These are phyloP conservation scores for Mesocricetus auratus DNA, from an alignment of 2,113 vertebrate genomes.

Conservation along the genomic window DNA sequence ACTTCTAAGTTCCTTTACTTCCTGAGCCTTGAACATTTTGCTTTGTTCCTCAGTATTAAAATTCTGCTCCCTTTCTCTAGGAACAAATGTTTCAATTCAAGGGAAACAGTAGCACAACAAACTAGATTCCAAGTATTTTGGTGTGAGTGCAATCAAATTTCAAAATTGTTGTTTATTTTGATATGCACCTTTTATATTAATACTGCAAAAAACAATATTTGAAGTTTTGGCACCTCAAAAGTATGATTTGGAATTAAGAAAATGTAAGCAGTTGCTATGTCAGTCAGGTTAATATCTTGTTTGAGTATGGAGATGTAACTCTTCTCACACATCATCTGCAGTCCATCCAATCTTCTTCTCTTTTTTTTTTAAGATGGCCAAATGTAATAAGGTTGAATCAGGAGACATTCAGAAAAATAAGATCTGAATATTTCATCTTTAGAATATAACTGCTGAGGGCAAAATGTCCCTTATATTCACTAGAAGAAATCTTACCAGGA, in stretches of 20 bases:
- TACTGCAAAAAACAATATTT: neutral
- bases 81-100: neutral
- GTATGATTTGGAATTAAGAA: neutral
- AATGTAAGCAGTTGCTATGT: neutral
- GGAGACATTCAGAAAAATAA: neutral
- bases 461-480: neutral
- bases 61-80: neutral
- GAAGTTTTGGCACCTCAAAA: neutral
- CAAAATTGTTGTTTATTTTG: neutral
- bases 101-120: neutral
- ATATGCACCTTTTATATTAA: neutral
- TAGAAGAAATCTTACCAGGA: neutral
- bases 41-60: neutral
- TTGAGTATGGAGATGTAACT: fast-evolving
- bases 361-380: neutral
- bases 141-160: neutral
- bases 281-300: neutral
- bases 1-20: neutral
- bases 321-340: neutral
- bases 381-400: fast-evolving
- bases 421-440: neutral
- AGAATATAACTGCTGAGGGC: neutral
- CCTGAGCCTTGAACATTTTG: neutral
- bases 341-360: fast-evolving
- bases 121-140: neutral